phyloP scores from a whole-genome alignment of 2,797 vertebrate genomes.

The Trachurus trachurus region DNA sequence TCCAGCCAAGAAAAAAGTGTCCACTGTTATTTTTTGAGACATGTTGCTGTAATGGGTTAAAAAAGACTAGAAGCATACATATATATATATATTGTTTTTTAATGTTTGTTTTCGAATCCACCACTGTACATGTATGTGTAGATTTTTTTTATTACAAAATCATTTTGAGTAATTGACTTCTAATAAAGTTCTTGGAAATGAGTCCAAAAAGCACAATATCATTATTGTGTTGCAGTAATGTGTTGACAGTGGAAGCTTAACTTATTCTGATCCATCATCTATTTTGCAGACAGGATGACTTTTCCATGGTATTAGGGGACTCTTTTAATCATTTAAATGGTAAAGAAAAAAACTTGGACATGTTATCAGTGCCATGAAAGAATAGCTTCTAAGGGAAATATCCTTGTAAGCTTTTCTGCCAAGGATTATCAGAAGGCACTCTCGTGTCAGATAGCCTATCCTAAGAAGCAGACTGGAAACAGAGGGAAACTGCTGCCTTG shows the following conservation, averaged over 20 bases:
- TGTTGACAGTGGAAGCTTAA: background rate
- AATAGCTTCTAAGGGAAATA: background rate
- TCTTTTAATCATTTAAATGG: background rate
- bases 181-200: background rate
- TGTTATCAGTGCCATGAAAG: background rate
- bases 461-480: background rate
- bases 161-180: background rate
- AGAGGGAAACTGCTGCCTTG: background rate
- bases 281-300: background rate
- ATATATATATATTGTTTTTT: background rate
- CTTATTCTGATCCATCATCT: background rate
- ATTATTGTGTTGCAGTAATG: background rate
- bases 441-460: background rate
- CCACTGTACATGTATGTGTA: background rate
- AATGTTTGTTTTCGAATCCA: too few relatives aligned
- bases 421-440: background rate
- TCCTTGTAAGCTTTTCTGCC: background rate
- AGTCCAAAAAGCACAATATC: background rate
- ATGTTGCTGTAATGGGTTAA: background rate
- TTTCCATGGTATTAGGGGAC: background rate
- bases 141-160: too few relatives aligned
- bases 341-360: background rate
- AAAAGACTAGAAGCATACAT: background rate
- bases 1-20: background rate
- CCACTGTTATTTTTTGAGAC: background rate